A percentile compares a stretch with the other conserved stretches of the same genome.
phyloP scores from a whole-genome alignment of 2,888 invertebrate genomes.

The Nematopogon swammerdamellus region DNA sequence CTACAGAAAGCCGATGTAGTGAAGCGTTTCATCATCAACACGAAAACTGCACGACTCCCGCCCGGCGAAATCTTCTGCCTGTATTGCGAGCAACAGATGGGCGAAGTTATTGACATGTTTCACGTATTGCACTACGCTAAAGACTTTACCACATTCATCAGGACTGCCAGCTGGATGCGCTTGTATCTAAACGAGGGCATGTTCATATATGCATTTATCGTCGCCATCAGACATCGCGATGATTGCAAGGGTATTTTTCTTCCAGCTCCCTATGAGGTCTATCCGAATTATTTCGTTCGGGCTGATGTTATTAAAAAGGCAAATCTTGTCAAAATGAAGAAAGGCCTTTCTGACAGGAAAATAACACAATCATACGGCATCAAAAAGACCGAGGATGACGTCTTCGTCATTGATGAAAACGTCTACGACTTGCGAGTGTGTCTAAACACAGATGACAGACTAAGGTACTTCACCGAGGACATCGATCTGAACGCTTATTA shows the following conservation, averaged over 20 bases:
- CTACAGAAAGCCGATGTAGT: constrained; percentile 55
- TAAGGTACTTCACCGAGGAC: constrained; percentile 49
- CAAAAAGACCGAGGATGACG: neutral
- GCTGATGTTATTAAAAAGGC: constrained; percentile 36
- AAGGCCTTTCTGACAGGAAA: constrained; percentile 11
- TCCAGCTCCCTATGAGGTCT: constrained; percentile 29
- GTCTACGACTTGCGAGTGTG: constrained; percentile 37
- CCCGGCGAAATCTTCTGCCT: constrained; percentile 46
- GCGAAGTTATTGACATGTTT: constrained; percentile 47
- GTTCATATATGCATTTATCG: constrained; percentile 24
- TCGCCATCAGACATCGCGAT: constrained; percentile 21
- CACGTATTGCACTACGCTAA: constrained; percentile 49
- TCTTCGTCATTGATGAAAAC: neutral
- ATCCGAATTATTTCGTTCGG: constrained; percentile 53
- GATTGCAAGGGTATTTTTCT: constrained; percentile 19
- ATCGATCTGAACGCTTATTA: constrained; percentile 37
- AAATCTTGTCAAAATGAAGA: constrained; percentile 17
- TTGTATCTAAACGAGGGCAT: constrained; percentile 26
- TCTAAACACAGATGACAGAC: constrained; percentile 24
- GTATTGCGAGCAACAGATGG: constrained; percentile 39
- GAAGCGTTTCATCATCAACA: constrained; percentile 50
- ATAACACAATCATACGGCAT: neutral
- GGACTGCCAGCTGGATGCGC: constrained; percentile 51
- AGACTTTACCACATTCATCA: constrained; percentile 50
- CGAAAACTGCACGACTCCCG: constrained; percentile 43